phyloP scores from a whole-genome alignment of 1,140 invertebrate species.

The Uloborus diversus region DNA sequence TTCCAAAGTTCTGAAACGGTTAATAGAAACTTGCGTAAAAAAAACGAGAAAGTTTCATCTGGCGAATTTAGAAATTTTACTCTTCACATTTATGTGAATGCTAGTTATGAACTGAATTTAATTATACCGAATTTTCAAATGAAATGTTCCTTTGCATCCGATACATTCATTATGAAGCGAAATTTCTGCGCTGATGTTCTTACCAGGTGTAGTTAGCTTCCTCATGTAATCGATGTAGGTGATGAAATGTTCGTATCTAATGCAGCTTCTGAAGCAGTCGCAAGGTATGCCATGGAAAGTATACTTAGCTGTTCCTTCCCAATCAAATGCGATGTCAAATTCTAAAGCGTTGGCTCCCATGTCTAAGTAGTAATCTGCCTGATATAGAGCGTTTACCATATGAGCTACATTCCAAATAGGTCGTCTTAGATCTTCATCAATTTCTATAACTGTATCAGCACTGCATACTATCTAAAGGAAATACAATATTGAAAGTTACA shows the following conservation, averaged over 20 bases:
- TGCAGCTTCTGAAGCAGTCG: constrained; percentile 59
- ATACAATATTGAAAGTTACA: no score
- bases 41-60: no score
- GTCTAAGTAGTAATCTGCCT: constrained; percentile 56
- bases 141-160: no score
- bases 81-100: no score
- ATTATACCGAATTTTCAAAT: no score
- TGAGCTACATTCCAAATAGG: constrained; percentile 60
- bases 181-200: no score
- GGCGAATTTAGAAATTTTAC: no score
- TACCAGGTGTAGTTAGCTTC: constrained; percentile 51
- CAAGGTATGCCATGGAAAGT: constrained; percentile 59
- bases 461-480: not conserved
- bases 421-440: not conserved
- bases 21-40: no score
- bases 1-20: no score
- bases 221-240: constrained; percentile 55
- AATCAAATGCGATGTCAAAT: constrained; percentile 58
- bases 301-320: constrained; percentile 47
- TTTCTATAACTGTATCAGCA: not conserved
- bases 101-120: no score
- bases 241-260: constrained; percentile 43
- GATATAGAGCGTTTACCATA: constrained; percentile 60
- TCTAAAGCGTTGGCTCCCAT: constrained; percentile 59
- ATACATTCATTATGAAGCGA: no score